Conservation (phyloP, 2,113 vertebrate species). For the Thinocorus orbignyianus region DNA sequence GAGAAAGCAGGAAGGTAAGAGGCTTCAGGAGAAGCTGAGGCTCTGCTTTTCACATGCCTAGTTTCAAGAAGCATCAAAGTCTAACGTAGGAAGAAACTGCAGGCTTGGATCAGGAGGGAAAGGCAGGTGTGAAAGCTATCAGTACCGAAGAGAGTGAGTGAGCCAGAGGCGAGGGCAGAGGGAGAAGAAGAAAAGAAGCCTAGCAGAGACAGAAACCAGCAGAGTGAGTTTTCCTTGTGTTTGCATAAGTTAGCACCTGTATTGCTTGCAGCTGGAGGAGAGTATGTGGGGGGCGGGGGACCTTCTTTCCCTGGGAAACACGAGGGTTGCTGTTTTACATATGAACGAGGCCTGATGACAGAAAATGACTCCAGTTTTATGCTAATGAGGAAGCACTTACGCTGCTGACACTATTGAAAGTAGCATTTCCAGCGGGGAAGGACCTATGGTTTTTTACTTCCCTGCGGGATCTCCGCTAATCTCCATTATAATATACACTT, state of each 20-base stretch:
- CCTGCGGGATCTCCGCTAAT: background rate
- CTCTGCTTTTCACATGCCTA: background rate
- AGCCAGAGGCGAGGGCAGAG: background rate
- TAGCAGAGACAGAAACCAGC: slow-evolving; percentile 4
- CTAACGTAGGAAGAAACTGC: background rate
- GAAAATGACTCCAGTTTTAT: slow-evolving; percentile 52
- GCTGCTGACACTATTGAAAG: slow-evolving; percentile 19
- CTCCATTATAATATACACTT: background rate
- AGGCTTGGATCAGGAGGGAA: background rate
- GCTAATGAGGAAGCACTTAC: slow-evolving; percentile 40
- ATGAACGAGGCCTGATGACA: slow-evolving; percentile 54
- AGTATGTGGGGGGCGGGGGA: background rate
- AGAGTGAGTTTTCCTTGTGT: slow-evolving; percentile 51
- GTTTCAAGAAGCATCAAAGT: background rate
- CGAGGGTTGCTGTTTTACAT: slow-evolving; percentile 59
- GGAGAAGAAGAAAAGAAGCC: background rate
- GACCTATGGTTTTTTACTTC: slow-evolving; percentile 20
- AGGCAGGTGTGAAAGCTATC: background rate
- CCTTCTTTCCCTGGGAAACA: background rate
- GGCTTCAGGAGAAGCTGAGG: background rate
- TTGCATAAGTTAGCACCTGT: slow-evolving; percentile 64
- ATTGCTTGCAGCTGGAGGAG: slow-evolving; percentile 26
- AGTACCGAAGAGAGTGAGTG: accelerated
- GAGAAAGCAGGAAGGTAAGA: background rate
- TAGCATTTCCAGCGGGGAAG: slow-evolving; percentile 30